phyloP scores from a whole-genome alignment of 2,888 invertebrate genomes.

The Yponomeuta plumbellus region DNA sequence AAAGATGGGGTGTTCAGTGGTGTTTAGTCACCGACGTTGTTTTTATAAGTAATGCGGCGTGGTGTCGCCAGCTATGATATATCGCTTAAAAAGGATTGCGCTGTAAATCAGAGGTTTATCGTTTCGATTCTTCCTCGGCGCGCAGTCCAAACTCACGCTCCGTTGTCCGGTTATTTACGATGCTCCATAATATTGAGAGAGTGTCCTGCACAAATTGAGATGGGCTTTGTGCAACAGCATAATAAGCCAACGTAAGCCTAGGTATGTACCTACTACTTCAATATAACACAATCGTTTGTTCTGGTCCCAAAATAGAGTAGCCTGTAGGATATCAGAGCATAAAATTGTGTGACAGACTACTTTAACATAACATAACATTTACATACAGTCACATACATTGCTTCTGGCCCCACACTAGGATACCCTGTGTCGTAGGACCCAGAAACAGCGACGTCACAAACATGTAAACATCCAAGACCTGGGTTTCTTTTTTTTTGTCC shows the following conservation, averaged over 20 bases:
- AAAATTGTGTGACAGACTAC: too few relatives aligned
- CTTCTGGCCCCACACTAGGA: too few relatives aligned
- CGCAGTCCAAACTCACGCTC: slow-evolving; percentile 6
- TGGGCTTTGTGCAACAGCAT: neutral
- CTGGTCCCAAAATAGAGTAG: too few relatives aligned
- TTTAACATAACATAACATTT: too few relatives aligned
- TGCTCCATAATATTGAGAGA: neutral
- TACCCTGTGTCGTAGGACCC: too few relatives aligned
- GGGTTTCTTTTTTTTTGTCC: too few relatives aligned
- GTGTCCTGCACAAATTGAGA: neutral
- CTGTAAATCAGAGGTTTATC: slow-evolving; percentile 16
- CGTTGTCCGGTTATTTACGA: neutral
- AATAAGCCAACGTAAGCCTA: neutral
- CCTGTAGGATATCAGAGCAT: too few relatives aligned
- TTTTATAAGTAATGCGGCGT: slow-evolving; percentile 16
- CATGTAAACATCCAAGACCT: too few relatives aligned
- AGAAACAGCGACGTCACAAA: too few relatives aligned
- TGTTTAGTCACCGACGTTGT: slow-evolving; percentile 14
- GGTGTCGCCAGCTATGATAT: slow-evolving; percentile 14
- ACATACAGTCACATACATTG: too few relatives aligned
- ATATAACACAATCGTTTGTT: too few relatives aligned
- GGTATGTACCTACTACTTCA: too few relatives aligned
- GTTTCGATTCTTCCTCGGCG: slow-evolving; percentile 4
- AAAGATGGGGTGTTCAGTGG: slow-evolving; percentile 14
- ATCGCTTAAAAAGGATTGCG: slow-evolving; percentile 15